These are phyloP conservation scores for Ctenosaura bakeri DNA, from an alignment of 2,797 vertebrate species.

Conservation along the genomic window DNA sequence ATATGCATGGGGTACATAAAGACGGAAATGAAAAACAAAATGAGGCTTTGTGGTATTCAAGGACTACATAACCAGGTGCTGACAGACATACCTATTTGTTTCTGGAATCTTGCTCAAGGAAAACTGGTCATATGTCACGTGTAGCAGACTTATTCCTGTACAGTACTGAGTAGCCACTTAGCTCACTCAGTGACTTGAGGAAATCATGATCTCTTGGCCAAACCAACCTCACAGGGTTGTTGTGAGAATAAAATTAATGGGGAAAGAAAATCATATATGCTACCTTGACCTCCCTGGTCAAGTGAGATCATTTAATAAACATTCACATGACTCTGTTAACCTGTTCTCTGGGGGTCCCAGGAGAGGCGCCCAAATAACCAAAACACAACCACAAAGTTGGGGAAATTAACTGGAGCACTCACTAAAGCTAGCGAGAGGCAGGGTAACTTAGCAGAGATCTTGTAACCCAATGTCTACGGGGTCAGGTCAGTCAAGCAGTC, in stretches of 20 bases:
- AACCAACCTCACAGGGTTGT: not conserved
- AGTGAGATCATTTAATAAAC: not conserved
- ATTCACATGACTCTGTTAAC: too few species aligned
- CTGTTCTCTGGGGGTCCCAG: too few species aligned
- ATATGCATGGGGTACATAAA: not conserved
- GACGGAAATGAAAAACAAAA: not conserved
- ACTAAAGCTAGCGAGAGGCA: too few species aligned
- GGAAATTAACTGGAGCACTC: too few species aligned
- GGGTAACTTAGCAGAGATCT: too few species aligned
- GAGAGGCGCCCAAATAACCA: too few species aligned
- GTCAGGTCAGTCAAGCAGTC: too few species aligned
- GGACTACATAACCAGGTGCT: not conserved
- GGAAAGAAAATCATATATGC: not conserved
- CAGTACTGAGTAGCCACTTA: not conserved
- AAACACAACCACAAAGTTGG: too few species aligned
- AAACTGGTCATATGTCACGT: not conserved
- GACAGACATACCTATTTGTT: not conserved
- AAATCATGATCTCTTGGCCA: not conserved
- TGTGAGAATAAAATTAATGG: not conserved
- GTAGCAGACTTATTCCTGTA: not conserved
- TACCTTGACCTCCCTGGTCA: not conserved
- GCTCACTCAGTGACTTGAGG: not conserved
- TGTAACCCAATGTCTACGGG: too few species aligned
- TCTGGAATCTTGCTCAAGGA: not conserved
- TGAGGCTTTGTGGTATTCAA: not conserved